phyloP scores from a whole-genome alignment of 2,797 vertebrate species.

The Amazona ochrocephala region DNA sequence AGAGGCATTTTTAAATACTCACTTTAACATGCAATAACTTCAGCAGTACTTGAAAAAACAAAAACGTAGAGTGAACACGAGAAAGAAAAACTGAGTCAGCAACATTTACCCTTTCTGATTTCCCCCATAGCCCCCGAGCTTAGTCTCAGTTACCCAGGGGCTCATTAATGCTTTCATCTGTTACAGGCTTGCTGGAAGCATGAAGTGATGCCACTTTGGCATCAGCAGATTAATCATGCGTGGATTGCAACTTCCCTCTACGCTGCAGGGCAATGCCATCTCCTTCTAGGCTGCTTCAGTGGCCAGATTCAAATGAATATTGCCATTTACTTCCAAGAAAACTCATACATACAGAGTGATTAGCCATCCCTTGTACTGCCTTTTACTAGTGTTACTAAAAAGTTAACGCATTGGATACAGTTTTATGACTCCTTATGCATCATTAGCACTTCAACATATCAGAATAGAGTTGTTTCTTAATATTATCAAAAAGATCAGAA shows the following conservation, averaged over 20 bases:
- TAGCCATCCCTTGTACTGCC: neutral
- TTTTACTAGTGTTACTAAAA: conserved; percentile 8
- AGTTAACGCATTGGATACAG: neutral
- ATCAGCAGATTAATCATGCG: neutral
- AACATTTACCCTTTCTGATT: neutral
- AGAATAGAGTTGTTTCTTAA: neutral
- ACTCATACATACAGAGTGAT: neutral
- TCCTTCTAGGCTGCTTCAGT: neutral
- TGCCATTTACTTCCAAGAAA: neutral
- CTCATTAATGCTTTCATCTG: neutral
- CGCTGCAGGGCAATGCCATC: neutral
- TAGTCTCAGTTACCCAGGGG: neutral
- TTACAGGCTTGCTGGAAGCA: neutral
- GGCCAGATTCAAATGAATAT: neutral
- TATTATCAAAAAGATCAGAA: neutral
- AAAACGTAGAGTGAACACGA: fast-evolving
- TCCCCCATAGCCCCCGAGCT: fast-evolving
- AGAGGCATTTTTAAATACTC: neutral
- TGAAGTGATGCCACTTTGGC: neutral
- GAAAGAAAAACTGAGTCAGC: neutral
- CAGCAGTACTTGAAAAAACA: neutral
- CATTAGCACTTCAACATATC: neutral
- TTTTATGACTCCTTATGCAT: conserved; percentile 12
- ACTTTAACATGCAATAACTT: neutral
- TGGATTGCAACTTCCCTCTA: neutral